Evolutionary conservation across 2,113 vertebrate species (phyloP).

Genomic region (Misgurnus anguillicaudatus): DNA sequence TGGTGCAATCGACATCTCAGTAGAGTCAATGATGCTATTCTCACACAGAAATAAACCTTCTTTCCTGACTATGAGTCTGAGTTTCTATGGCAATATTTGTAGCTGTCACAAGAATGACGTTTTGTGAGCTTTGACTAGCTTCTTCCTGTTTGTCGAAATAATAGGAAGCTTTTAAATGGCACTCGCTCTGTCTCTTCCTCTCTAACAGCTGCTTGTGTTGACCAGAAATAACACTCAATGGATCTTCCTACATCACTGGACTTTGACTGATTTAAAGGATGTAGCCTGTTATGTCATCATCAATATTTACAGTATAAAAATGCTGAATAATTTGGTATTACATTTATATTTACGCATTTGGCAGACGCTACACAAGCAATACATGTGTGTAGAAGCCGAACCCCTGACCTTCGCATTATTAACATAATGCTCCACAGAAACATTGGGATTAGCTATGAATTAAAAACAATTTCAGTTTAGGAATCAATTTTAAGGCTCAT

Average conservation of each 20-base stretch:
- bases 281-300: neutral
- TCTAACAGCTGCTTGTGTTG: slow-evolving; percentile 37
- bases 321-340: neutral
- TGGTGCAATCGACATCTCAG: neutral
- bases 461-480: neutral
- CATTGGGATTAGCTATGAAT: neutral
- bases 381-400: too few relatives aligned
- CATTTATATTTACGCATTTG: too few relatives aligned
- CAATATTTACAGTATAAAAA: slow-evolving; percentile 7
- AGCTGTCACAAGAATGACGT: slow-evolving; percentile 36
- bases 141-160: slow-evolving; percentile 47
- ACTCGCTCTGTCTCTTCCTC: slow-evolving; percentile 45
- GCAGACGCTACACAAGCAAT: too few relatives aligned
- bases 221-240: slow-evolving; percentile 23
- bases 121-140: slow-evolving; percentile 38
- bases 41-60: slow-evolving; percentile 8
- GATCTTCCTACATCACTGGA: slow-evolving; percentile 15
- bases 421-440: too few relatives aligned
- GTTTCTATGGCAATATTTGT: slow-evolving; percentile 45
- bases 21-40: slow-evolving; percentile 24
- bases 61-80: neutral
- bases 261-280: neutral
- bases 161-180: slow-evolving; percentile 42
- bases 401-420: too few relatives aligned
- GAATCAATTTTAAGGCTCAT: too few relatives aligned